Percentiles rank a stretch among this genome's conserved stretches.
Conservation (phyloP, 2,888 invertebrate species). For the Phortica magna region DNA sequence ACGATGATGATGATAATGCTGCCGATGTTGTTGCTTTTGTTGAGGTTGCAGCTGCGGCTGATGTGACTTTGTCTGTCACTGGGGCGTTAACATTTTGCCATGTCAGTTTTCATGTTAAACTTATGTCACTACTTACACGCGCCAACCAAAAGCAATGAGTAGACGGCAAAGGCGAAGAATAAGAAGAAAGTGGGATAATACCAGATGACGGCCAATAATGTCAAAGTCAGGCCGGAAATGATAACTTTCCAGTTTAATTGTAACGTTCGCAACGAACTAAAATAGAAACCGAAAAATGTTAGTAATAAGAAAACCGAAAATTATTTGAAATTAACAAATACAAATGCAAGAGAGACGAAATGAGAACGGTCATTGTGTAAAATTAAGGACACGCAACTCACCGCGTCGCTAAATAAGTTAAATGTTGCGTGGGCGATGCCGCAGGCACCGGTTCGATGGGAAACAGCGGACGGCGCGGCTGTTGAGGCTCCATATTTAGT, state of each 20-base stretch:
- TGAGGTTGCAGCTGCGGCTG: no score
- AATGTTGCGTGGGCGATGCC: constrained; percentile 61
- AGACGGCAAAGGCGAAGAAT: constrained; percentile 75
- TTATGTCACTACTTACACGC: constrained; percentile 68
- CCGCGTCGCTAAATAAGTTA: constrained; percentile 63
- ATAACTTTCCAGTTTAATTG: constrained; percentile 74
- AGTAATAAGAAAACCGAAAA: not conserved
- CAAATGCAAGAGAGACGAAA: not conserved
- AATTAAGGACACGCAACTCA: constrained; percentile 39
- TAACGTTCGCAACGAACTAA: constrained; percentile 64
- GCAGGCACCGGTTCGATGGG: constrained; percentile 65
- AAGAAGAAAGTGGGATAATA: constrained; percentile 77
- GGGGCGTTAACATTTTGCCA: not conserved
- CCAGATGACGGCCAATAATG: constrained; percentile 75
- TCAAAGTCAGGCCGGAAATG: constrained; percentile 66
- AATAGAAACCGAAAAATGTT: constrained; percentile 8
- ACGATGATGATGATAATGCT: no score
- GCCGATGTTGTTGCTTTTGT: no score
- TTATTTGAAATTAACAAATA: not conserved
- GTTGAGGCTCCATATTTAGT: not conserved
- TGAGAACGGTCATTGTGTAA: not conserved
- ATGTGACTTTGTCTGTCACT: no score
- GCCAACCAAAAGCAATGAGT: constrained; percentile 74
- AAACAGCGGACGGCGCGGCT: constrained; percentile 64
- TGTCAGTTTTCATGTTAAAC: not conserved